These are phyloP conservation scores for Cephonodes hylas DNA, from an alignment of 2,888 invertebrate species.

Conservation along the genomic window DNA sequence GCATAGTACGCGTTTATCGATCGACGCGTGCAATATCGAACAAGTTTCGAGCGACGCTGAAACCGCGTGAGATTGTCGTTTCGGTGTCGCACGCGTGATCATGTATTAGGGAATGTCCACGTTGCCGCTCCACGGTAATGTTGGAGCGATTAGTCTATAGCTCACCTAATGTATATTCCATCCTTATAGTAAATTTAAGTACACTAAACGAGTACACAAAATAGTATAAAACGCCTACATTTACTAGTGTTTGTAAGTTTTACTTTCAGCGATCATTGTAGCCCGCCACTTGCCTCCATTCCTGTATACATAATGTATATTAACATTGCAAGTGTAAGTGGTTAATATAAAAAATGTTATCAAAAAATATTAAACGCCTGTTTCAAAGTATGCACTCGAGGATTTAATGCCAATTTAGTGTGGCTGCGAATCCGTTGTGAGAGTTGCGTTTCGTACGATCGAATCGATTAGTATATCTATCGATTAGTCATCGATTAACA, in stretches of 20 bases:
- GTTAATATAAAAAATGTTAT: constrained; percentile 48
- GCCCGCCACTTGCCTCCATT: constrained; percentile 69
- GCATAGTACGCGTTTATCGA: constrained; percentile 57
- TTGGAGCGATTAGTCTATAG: constrained; percentile 57
- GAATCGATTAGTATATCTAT: not conserved
- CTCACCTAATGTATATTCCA: constrained; percentile 80
- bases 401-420: constrained; percentile 54
- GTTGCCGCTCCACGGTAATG: constrained; percentile 38
- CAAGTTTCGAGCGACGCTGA: not conserved
- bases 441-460: constrained; percentile 11
- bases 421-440: constrained; percentile 44
- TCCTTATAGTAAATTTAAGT: constrained; percentile 74
- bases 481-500: not conserved
- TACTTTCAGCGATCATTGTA: constrained; percentile 59
- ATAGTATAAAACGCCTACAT: constrained; percentile 62
- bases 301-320: constrained; percentile 68
- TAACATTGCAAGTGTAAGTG: constrained; percentile 60
- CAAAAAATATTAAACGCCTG: constrained; percentile 48
- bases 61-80: not conserved
- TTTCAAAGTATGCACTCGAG: constrained; percentile 63
- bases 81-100: not conserved
- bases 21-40: constrained; percentile 11
- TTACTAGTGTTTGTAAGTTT: constrained; percentile 67
- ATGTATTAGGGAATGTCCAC: constrained; percentile 55
- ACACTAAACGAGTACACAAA: constrained; percentile 73